phyloP scores from a whole-genome alignment of 1,140 invertebrate species.

The Drosophila setifemur region DNA sequence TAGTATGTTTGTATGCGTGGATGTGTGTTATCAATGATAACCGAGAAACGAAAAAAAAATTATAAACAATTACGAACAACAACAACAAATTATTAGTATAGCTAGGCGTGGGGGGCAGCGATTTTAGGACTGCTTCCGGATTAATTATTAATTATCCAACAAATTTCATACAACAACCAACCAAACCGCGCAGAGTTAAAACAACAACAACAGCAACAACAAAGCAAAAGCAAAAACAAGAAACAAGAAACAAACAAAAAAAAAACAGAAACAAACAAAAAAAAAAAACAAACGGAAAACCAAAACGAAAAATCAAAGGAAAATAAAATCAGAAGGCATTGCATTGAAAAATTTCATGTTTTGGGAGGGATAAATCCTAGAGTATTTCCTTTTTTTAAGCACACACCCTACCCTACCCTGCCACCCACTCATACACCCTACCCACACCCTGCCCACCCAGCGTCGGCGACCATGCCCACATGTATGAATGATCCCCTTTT shows the following conservation, averaged over 20 bases:
- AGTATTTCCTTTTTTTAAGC: background rate
- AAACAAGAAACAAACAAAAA: slow-evolving; percentile 21
- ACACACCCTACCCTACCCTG: too few species aligned
- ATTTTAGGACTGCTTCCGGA: slow-evolving; percentile 32
- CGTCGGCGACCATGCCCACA: slow-evolving; percentile 2
- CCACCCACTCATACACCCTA: too few species aligned
- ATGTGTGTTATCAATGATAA: too few species aligned
- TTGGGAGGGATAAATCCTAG: background rate
- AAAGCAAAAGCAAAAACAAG: slow-evolving; percentile 1
- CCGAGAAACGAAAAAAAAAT: too few species aligned
- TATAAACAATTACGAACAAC: background rate
- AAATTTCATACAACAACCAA: slow-evolving; percentile 28
- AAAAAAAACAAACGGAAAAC: slow-evolving; percentile 15
- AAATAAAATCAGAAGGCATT: slow-evolving; percentile 26
- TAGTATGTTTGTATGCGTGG: slow-evolving; percentile 16
- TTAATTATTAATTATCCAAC: slow-evolving; percentile 33
- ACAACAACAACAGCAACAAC: slow-evolving; percentile 2
- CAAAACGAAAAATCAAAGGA: slow-evolving; percentile 26
- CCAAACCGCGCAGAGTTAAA: too few species aligned
- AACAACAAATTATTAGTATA: slow-evolving; percentile 17
- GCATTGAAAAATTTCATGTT: slow-evolving; percentile 1
- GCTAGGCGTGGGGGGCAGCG: slow-evolving; percentile 26
- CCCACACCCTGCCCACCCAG: too few species aligned
- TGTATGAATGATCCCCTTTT: slow-evolving; percentile 23
- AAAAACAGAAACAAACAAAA: slow-evolving; percentile 10